These are phyloP conservation scores for Cancer borealis DNA, from an alignment of 2,888 invertebrate species.

Conservation along the genomic window DNA sequence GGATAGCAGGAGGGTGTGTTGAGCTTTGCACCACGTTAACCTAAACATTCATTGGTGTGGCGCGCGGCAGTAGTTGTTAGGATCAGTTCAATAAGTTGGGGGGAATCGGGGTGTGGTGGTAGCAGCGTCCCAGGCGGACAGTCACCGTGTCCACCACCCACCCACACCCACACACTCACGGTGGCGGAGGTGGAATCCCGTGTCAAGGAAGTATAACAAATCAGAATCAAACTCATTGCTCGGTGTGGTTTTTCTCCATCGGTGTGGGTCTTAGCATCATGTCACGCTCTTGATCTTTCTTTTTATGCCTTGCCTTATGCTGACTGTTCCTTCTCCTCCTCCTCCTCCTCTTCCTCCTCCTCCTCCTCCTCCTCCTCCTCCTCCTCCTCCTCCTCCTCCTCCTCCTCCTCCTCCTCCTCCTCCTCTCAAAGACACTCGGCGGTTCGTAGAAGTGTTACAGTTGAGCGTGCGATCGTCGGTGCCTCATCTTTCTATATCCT, in stretches of 20 bases:
- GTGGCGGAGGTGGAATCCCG: neutral
- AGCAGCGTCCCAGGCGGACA: neutral
- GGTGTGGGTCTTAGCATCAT: neutral
- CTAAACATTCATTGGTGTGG: neutral
- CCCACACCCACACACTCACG: neutral
- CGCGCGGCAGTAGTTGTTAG: neutral
- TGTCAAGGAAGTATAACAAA: neutral
- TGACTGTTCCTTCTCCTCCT: neutral
- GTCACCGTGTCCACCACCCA: constrained; percentile 2
- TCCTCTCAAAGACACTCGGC: neutral
- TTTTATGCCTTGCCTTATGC: neutral
- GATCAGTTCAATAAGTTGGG: constrained; percentile 7
- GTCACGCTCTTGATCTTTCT: neutral
- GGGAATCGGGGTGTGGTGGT: constrained; percentile 17
- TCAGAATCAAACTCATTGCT: neutral
- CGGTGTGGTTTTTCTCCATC: neutral
- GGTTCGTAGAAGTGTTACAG: neutral
- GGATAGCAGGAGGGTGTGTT: neutral
- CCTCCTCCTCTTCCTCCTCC: neutral
- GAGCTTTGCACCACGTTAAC: constrained; percentile 21
- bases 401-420: neutral
- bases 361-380: too few species aligned
- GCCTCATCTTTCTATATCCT: neutral
- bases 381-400: too few species aligned
- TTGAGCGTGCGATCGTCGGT: neutral